phyloP scores from a whole-genome alignment of 2,797 vertebrate genomes.

The Anolis apletophallus region DNA sequence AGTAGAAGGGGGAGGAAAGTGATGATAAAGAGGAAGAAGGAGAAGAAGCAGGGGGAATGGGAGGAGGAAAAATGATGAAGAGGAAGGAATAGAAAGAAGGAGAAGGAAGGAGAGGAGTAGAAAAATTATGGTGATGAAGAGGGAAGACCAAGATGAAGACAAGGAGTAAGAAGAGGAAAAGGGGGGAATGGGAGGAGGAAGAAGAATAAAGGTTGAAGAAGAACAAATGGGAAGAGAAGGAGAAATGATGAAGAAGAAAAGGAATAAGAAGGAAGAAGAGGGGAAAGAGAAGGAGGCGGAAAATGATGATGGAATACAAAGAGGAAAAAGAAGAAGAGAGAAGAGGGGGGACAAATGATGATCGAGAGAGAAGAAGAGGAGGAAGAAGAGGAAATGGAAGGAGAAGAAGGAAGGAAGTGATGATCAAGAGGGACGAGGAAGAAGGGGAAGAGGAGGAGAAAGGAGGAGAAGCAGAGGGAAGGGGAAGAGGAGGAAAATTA shows the following conservation, averaged over 20 bases:
- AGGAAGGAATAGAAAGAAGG: no score
- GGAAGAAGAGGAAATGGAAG: accelerated
- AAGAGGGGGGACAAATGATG: accelerated
- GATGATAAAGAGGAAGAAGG: accelerated
- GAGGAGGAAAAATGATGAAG: no score
- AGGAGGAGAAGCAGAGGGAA: not conserved
- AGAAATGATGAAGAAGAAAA: no score
- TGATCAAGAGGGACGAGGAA: not conserved
- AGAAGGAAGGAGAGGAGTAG: no score
- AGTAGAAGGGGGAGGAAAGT: accelerated
- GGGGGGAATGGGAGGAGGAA: not conserved
- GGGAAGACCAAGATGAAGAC: no score
- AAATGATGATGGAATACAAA: not conserved
- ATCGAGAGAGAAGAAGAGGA: accelerated
- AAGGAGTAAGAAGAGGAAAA: no score
- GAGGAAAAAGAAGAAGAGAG: not conserved
- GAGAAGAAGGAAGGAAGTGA: accelerated
- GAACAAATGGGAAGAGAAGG: accelerated
- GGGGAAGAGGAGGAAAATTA: no score
- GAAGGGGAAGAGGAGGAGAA: not conserved
- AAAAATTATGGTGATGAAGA: no score
- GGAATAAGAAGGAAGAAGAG: not conserved
- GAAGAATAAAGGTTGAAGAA: accelerated
- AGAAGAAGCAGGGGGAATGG: no score
- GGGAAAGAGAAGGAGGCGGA: not conserved